Base-by-base conservation (phyloP, 2,113 vertebrate genomes). In the Salvelinus fontinalis region DNA sequence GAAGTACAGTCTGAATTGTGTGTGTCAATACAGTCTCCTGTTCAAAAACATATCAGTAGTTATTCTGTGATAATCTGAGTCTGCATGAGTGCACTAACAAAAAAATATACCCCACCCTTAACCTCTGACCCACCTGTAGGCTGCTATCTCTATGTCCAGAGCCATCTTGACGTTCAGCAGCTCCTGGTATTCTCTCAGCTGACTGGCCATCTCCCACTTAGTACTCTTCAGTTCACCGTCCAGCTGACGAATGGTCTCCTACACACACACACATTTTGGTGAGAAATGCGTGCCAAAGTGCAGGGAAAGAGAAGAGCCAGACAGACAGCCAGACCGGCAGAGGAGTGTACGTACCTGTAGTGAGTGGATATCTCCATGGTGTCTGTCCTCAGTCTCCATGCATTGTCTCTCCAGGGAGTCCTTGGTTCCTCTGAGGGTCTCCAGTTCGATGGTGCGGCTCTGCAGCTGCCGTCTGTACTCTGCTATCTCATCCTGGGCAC, bases 81-180 rank as follows among this genome's bases (percentile, higher is more conserved):
- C n/a, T 11, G 62, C 22, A 64, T 11, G 7, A 22, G 5, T 64
- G 62, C 9, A 64, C 24, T 11, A 11, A n/a, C n/a, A 9, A n/a
- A 9, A 3, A 0, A 26, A 39, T 39, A 9, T 9, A 9, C 8
- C 8, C 8, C 34, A 39, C 8, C 39, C 39, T 39, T 39, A 39
- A 22, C 62, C 22, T 76, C 54, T 48, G 16, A 82, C 87, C 11
- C 71, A 97, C 97, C 97, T 97, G 62, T 99, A 99, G 48, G 97
- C 97, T 27, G 97, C 95, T 0, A 99, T 99, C 83, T 99, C 97
- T 0, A 99, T 98, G 84, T 99, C 97, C 74, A 99, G 89, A 51
- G 97, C 97, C 97, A 99, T 99, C 90, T 99, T 99, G 79, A 99
- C 96, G 0, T 99, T 99, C 83, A 99, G 94, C 78, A 99, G 93